A percentile compares a stretch with the other conserved stretches of the same genome.
Evolutionary conservation across 1,140 invertebrate species (phyloP).

Genomic region (Diorhabda carinulata): DNA sequence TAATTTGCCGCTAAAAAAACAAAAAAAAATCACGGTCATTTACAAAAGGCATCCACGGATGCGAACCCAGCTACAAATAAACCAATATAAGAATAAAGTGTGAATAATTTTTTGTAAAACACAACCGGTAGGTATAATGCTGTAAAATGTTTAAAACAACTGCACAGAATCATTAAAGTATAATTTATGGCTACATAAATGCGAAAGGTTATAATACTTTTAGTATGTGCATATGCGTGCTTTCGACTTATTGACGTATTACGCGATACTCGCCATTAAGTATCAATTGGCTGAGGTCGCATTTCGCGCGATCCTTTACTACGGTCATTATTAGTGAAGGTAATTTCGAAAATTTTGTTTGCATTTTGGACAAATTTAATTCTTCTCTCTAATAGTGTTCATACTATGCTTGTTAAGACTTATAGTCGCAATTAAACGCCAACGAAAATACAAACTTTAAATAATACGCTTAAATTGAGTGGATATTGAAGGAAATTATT

Average conservation of each 20-base stretch:
- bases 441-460: too few relatives aligned
- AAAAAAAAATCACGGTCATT: background rate
- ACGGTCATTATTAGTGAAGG: conserved; percentile 10
- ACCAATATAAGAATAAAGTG: conserved; percentile 21
- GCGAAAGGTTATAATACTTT: conserved; percentile 46
- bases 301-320: conserved; percentile 14
- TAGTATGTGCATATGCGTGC: conserved; percentile 44
- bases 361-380: conserved; percentile 30
- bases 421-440: too few relatives aligned
- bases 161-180: conserved; percentile 45
- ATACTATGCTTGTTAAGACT: background rate
- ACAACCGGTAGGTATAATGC: conserved; percentile 25
- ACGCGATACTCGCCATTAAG: conserved; percentile 23
- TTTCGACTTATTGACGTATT: conserved; percentile 33
- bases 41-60: conserved; percentile 5
- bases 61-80: conserved; percentile 23
- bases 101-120: conserved; percentile 36
- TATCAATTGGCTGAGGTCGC: conserved; percentile 3
- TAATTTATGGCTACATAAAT: conserved; percentile 45
- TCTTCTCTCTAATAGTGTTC: conserved; percentile 10
- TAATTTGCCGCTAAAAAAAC: background rate
- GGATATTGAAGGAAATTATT: too few relatives aligned
- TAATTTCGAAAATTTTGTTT: conserved; percentile 29
- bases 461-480: too few relatives aligned
- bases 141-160: conserved; percentile 44